Evolutionary conservation across 2,888 invertebrate genomes (phyloP).

Genomic region (Phorcus lineatus): DNA sequence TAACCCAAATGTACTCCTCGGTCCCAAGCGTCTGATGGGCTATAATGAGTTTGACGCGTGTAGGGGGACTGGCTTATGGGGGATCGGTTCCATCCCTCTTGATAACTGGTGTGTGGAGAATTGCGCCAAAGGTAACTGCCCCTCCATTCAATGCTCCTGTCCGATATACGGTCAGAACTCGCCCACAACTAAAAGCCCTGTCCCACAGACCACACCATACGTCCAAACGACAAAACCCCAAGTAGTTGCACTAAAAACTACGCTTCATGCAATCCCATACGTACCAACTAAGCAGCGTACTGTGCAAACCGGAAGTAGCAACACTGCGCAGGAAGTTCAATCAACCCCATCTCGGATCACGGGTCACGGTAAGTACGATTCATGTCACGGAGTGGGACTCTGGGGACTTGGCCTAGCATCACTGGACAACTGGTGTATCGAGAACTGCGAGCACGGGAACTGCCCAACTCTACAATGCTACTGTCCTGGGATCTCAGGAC

Average conservation of each 20-base stretch:
- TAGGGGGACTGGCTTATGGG: slow-evolving; percentile 17
- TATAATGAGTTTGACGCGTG: background rate
- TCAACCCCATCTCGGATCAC: background rate
- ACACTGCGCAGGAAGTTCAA: no score
- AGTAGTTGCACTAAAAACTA: no score
- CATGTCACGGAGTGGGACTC: slow-evolving; percentile 14
- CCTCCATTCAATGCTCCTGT: slow-evolving; percentile 22
- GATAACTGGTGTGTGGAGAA: slow-evolving; percentile 30
- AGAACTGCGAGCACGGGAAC: background rate
- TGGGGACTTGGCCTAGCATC: slow-evolving; percentile 13
- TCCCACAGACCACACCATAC: background rate
- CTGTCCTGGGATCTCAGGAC: background rate
- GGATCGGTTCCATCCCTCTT: slow-evolving; percentile 3
- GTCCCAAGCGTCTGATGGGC: no score
- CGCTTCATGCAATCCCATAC: no score
- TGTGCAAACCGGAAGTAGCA: no score
- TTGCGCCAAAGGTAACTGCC: slow-evolving; percentile 8
- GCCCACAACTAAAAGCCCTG: background rate
- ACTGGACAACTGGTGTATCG: slow-evolving; percentile 29
- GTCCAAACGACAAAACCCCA: background rate
- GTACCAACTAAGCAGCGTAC: no score
- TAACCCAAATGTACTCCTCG: no score
- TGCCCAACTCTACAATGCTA: slow-evolving; percentile 17
- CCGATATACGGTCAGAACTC: background rate
- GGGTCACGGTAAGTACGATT: background rate